These are phyloP conservation scores for Mus spretus DNA, from an alignment of 2,797 vertebrate genomes.

Conservation along the genomic window DNA sequence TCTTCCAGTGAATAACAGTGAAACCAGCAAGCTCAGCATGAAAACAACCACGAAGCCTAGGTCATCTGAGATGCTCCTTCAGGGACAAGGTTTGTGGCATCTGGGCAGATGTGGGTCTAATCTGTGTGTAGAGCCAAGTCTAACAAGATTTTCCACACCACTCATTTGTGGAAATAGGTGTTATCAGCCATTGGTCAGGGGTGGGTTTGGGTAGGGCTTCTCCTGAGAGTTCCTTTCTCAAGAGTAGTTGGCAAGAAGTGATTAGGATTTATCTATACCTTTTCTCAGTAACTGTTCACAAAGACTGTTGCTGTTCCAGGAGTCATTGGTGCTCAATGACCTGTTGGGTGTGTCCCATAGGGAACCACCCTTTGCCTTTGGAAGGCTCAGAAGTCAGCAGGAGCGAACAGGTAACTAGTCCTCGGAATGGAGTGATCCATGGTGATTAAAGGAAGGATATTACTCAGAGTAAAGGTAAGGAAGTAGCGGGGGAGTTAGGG, in stretches of 20 bases:
- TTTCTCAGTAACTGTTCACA: neutral
- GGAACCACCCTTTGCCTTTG: neutral
- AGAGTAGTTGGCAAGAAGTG: neutral
- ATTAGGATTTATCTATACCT: neutral
- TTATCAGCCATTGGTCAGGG: neutral
- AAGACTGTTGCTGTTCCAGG: neutral
- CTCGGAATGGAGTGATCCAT: neutral
- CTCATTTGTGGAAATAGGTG: neutral
- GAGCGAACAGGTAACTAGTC: neutral
- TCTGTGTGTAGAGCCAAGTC: neutral
- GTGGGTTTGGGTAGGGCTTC: neutral
- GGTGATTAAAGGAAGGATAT: neutral
- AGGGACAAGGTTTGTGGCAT: neutral
- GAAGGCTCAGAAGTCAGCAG: neutral
- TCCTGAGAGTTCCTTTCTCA: neutral
- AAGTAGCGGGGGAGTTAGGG: neutral
- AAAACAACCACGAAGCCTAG: neutral
- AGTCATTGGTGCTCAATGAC: neutral
- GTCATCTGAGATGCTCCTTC: neutral
- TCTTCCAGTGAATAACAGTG: neutral
- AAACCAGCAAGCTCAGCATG: neutral
- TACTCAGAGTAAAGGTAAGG: neutral
- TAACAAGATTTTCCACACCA: neutral
- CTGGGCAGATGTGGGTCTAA: neutral
- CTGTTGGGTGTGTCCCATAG: too few relatives aligned